Conservation (phyloP, 2,888 invertebrate genomes). For the Pseudanteris insignis region DNA sequence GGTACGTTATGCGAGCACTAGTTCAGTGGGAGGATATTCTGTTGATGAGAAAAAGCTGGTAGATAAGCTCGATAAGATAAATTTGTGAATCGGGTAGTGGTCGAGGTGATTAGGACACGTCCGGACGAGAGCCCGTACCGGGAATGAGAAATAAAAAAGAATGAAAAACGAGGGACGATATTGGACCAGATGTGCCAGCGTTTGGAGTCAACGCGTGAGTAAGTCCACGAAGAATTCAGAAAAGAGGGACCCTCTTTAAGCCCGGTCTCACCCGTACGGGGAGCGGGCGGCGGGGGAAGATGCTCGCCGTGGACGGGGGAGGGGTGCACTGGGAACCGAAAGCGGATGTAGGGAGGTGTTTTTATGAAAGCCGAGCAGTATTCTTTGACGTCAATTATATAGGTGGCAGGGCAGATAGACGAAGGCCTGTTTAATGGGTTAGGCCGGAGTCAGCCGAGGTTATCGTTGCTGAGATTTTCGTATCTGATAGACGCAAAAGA, state of each 20-base stretch:
- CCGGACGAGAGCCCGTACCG: too few species aligned
- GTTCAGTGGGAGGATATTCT: conserved; percentile 5
- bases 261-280: conserved; percentile 27
- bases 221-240: conserved; percentile 58
- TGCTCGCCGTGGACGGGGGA: too few species aligned
- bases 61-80: conserved; percentile 12
- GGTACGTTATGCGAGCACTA: conserved; percentile 1
- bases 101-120: conserved; percentile 1
- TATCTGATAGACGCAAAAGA: conserved; percentile 53
- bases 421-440: conserved; percentile 62
- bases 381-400: conserved; percentile 65
- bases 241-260: conserved; percentile 47
- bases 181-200: conserved; percentile 53
- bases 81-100: too few species aligned
- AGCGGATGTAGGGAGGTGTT: conserved; percentile 65
- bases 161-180: conserved; percentile 4
- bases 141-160: not conserved
- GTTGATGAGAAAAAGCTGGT: too few species aligned
- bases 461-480: conserved; percentile 65
- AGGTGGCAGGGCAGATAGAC: conserved; percentile 62
- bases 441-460: conserved; percentile 62
- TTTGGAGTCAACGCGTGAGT: conserved; percentile 56
- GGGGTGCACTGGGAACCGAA: too few species aligned
- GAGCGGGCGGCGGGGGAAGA: conserved; percentile 21
- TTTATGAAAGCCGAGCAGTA: conserved; percentile 65